Evolutionary conservation across 2,888 invertebrate species (phyloP).

Genomic region (Drosophila histrio): DNA sequence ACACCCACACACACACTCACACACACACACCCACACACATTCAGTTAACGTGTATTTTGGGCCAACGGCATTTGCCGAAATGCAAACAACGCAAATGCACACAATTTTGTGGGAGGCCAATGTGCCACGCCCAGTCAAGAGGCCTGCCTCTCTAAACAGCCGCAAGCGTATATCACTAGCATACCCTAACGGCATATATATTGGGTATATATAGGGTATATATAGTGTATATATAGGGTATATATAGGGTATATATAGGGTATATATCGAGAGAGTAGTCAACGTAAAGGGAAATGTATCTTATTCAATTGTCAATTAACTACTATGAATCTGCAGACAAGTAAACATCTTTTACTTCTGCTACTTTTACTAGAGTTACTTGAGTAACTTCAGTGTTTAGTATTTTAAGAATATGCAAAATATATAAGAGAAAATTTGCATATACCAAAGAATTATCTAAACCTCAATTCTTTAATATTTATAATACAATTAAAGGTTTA

Average conservation of each 20-base stretch:
- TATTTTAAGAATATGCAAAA: too few relatives aligned
- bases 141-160: slow-evolving; percentile 1
- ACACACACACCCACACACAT: not conserved
- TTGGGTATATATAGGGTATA: not conserved
- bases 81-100: slow-evolving; percentile 56
- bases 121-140: slow-evolving; percentile 3
- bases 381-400: too few relatives aligned
- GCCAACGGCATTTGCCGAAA: slow-evolving; percentile 40
- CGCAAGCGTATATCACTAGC: slow-evolving; percentile 15
- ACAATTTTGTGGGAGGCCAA: slow-evolving; percentile 47
- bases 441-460: too few relatives aligned
- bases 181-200: not conserved
- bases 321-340: too few relatives aligned
- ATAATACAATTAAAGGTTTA: too few relatives aligned
- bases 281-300: not conserved
- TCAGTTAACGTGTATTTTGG: slow-evolving; percentile 14
- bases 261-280: too few relatives aligned
- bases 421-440: too few relatives aligned
- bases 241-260: not conserved
- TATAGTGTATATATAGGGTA: not conserved
- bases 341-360: too few relatives aligned
- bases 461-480: too few relatives aligned
- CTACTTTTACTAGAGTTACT: too few relatives aligned
- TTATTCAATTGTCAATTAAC: too few relatives aligned
- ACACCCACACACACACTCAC: not conserved